Evolutionary conservation across 2,888 invertebrate genomes (phyloP).

Genomic region (Argyra leucocephala): DNA sequence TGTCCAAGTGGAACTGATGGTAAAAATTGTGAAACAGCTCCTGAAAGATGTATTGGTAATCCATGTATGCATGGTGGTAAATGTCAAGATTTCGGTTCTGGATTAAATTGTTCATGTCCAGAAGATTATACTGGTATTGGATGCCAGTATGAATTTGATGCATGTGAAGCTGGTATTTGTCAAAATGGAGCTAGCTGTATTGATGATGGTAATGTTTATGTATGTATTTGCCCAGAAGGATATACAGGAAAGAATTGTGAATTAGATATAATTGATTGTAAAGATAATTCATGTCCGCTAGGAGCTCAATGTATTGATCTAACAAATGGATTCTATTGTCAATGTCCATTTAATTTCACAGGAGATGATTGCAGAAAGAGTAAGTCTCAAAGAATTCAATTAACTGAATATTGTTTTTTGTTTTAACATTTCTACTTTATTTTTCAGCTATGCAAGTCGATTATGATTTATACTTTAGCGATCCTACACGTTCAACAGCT

Average conservation of each 20-base stretch:
- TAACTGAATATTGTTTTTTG: too few relatives aligned
- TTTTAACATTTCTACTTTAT: neutral
- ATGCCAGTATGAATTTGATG: constrained; percentile 88
- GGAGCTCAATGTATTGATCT: constrained; percentile 87
- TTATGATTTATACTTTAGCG: constrained; percentile 92
- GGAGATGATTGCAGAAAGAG: constrained; percentile 94
- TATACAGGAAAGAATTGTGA: constrained; percentile 75
- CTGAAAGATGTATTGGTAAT: constrained; percentile 58
- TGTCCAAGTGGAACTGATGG: constrained; percentile 94
- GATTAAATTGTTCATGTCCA: constrained; percentile 87
- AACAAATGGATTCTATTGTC: constrained; percentile 84
- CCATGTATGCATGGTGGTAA: constrained; percentile 94
- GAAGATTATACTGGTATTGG: constrained; percentile 77
- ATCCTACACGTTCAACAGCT: constrained; percentile 80
- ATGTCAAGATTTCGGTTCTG: constrained; percentile 92
- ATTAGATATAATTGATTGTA: constrained; percentile 82
- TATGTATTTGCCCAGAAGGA: constrained; percentile 77
- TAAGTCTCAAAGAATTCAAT: constrained; percentile 48
- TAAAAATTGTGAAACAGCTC: constrained; percentile 92
- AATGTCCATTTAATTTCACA: constrained; percentile 92
- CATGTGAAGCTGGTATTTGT: constrained; percentile 81
- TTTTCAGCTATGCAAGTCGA: constrained; percentile 90
- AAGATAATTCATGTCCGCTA: constrained; percentile 87
- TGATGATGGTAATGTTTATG: constrained; percentile 75
- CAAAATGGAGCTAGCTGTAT: constrained; percentile 87